Evolutionary conservation across 2,113 vertebrate genomes (phyloP).

Genomic region (Suncus etruscus): DNA sequence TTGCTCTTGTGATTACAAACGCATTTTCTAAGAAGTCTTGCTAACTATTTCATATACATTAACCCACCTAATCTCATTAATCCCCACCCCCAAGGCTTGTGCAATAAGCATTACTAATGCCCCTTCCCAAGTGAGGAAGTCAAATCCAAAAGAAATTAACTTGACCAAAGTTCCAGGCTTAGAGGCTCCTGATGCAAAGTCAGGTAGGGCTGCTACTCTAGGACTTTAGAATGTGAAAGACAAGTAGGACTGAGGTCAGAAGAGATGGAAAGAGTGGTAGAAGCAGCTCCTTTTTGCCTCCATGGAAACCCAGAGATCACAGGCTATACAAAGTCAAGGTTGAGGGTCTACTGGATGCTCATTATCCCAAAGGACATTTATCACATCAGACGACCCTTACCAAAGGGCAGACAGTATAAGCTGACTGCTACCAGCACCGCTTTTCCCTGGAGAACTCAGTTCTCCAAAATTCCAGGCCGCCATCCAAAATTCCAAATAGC

Average conservation of each 20-base stretch:
- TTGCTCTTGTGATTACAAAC: conserved; percentile 3
- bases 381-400: conserved; percentile 64
- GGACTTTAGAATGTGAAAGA: background rate
- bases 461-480: conserved; percentile 65
- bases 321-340: background rate
- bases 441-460: conserved; percentile 72
- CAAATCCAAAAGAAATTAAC: background rate
- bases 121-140: conserved; percentile 7
- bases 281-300: background rate
- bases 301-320: background rate
- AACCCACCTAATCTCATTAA: conserved; percentile 19
- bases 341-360: background rate
- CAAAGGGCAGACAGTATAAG: conserved; percentile 73
- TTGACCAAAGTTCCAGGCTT: background rate
- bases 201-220: background rate
- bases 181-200: background rate
- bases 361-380: conserved; percentile 72
- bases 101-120: background rate
- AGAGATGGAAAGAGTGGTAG: background rate
- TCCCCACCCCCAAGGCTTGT: background rate
- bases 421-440: conserved; percentile 56
- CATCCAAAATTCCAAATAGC: conserved; percentile 72
- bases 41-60: background rate
- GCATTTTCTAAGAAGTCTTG: background rate
- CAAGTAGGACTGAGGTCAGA: background rate